Evolutionary conservation across 2,113 vertebrate genomes (phyloP), one percentile per base, ranked within the genome.

Genomic region (Myotis davidii): DNA sequence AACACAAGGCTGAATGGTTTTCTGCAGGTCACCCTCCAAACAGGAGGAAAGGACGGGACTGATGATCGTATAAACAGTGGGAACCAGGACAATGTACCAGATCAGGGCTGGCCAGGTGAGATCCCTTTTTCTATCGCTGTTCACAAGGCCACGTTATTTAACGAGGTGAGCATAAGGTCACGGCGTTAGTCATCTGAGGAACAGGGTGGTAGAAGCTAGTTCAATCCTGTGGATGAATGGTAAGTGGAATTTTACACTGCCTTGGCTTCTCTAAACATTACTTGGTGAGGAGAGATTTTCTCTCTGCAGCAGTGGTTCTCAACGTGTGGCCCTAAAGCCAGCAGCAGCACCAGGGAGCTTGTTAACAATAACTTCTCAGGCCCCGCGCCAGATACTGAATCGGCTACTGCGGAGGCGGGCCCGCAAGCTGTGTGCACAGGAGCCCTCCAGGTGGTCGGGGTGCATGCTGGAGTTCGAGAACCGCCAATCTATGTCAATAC

Each of bases 161-260:
- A 90, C 65, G 79, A 97, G 96, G 88, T 96, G 88, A 96, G 77
- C 92, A 85, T 54, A 79, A 91, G 95, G 88, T 76, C 90, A 77
- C 6, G n/a, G 18, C 78, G 50, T 92, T 83, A 84, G 88, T 86
- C 77, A 87, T 54, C n/a, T 54, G 50, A 83, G 48, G 54, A 67
- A 39, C 61, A 70, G 83, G 23, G 45, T 5, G 8, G 48, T 34
- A 23, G 76, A 29, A 79, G 39, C 23, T 16, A 61, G 56, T 45
- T 88, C 77, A 65, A 3, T 70, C 87, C 70, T 25, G 85, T 1
- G 0, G 45, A 52, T 78, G 87, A 90, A 50, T 21, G 16, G n/a
- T 61, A 84, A 90, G 18, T 32, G 37, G 27, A 25, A 79, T 79
- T 87, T 91, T 90, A 77, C 2, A 76, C 10, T 56, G 56, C 14